Evolutionary conservation across 2,888 invertebrate genomes (phyloP).

Genomic region (Odontocolon sp.): DNA sequence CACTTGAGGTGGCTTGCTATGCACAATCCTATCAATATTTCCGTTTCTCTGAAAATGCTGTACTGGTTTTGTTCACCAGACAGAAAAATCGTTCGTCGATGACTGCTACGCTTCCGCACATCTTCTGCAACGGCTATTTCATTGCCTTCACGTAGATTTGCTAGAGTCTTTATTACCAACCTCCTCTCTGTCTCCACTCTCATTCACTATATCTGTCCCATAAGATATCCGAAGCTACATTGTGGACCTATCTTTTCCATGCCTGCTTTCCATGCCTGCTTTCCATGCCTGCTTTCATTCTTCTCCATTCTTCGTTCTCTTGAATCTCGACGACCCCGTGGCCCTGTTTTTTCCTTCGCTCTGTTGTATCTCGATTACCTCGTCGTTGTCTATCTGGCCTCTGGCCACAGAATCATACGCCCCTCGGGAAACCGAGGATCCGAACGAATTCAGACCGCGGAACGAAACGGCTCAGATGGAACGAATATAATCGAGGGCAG

Average conservation of each 20-base stretch:
- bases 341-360: background rate
- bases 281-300: background rate
- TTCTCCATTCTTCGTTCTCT: background rate
- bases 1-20: background rate
- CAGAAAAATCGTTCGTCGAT: conserved; percentile 1
- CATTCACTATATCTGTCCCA: conserved; percentile 3
- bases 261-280: no score
- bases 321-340: background rate
- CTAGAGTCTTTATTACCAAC: background rate
- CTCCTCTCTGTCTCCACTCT: conserved; percentile 2
- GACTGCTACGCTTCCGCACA: background rate
- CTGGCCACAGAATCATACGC: background rate
- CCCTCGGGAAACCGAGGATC: conserved; percentile 1
- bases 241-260: conserved; percentile 6
- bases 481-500: conserved; percentile 6
- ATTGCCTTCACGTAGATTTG: background rate
- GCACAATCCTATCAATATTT: no score
- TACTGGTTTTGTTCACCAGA: no score
- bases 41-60: no score
- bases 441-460: conserved; percentile 18
- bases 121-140: background rate
- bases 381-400: conserved; percentile 24
- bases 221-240: conserved; percentile 36
- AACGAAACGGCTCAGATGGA: background rate
- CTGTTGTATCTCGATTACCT: conserved; percentile 4